phyloP scores from a whole-genome alignment of 1,140 invertebrate species.

The Melanaphis sacchari region DNA sequence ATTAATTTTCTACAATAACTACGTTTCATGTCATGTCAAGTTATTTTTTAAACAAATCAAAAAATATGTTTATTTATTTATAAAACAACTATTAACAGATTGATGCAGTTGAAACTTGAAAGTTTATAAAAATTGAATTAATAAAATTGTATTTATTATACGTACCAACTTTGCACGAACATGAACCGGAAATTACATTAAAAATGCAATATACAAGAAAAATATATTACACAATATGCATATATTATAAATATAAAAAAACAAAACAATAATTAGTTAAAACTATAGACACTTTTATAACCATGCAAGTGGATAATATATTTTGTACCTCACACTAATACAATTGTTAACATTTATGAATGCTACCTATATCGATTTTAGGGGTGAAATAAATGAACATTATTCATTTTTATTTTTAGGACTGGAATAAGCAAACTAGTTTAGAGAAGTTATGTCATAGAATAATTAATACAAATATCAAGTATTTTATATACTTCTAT shows the following conservation, averaged over 20 bases:
- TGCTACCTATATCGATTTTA: neutral
- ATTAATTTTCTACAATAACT: neutral
- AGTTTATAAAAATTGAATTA: slow-evolving; percentile 11
- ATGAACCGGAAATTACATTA: neutral
- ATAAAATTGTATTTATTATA: neutral
- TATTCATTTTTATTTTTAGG: neutral
- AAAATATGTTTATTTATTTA: neutral
- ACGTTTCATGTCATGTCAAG: neutral
- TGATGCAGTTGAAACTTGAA: neutral
- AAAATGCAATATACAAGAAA: neutral
- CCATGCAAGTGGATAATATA: neutral
- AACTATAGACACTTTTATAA: neutral
- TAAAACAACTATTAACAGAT: neutral
- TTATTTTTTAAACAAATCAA: slow-evolving; percentile 17
- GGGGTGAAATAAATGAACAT: no score
- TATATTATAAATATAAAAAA: neutral
- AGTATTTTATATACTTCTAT: neutral
- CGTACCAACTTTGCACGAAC: neutral
- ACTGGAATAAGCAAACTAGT: neutral
- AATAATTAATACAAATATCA: neutral
- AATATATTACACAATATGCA: neutral
- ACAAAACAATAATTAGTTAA: neutral
- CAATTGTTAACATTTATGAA: no score
- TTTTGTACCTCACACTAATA: neutral
- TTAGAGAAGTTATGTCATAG: neutral